Evolutionary conservation across 1,140 invertebrate genomes (phyloP), one percentile per base, ranked within the genome.

Genomic region (Drosophila parabipectinata): DNA sequence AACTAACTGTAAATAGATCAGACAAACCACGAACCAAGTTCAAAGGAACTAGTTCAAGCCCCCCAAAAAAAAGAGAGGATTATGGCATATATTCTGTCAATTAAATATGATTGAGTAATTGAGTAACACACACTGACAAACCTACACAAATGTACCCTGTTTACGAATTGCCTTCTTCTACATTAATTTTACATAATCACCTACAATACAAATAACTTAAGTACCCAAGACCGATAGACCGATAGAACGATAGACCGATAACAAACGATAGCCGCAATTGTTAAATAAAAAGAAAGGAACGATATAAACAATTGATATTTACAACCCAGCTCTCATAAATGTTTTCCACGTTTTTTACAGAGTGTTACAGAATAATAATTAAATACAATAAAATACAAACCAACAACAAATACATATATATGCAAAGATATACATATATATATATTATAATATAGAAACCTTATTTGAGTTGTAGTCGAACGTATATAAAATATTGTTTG

Each of bases 111-210:
- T 44, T 30, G 26, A 61, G 41, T 44, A n/a, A 66, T 51, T 32
- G 5, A 52, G 54, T n/a, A n/a, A 47, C 54, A 59, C 24, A 66
- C 57, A 51, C 26, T 28, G 7, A 74, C 51, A 48, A 18, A 64
- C 71, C 24, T 44, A 64, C 72, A 84, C 75, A 63, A 60, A 80
- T 77, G 80, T 84, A 84, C 80, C 80, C 80, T 84, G 80, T 84
- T 80, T 67, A 85, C 81, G 79, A 68, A 80, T 85, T 80, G 81
- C 81, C 81, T 85, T 85, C 48, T 80, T 85, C 62, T 81, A 80
- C 63, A 69, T 66, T 62, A 52, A 72, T 72, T 72, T 72, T 71
- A 72, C 64, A 84, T 83, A 79, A 87, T 87, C 83, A 88, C 83
- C 83, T 83, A 88, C 63, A 83, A 87, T 87, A 87, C 83, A 88